A percentile compares a stretch with the other conserved stretches of the same genome.
phyloP scores from a whole-genome alignment of 2,113 vertebrate genomes.

The Heterocephalus glaber region DNA sequence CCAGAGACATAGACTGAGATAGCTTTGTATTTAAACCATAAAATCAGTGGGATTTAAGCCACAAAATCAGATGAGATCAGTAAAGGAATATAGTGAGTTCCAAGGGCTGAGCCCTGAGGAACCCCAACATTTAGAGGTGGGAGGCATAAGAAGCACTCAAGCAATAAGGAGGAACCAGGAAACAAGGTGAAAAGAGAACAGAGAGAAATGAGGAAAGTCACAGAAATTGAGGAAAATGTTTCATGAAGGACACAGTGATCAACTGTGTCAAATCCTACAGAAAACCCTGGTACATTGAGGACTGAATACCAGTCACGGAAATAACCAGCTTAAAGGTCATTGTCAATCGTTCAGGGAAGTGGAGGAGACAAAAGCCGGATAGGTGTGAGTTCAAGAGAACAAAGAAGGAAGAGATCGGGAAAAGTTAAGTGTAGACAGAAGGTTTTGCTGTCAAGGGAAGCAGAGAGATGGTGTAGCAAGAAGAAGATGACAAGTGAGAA shows the following conservation, averaged over 20 bases:
- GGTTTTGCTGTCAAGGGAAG: not conserved
- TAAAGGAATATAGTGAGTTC: not conserved
- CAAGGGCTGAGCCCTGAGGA: not conserved
- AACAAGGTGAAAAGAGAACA: not conserved
- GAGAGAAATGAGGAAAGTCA: not conserved
- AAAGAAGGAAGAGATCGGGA: not conserved
- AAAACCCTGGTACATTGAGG: not conserved
- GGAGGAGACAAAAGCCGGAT: not conserved
- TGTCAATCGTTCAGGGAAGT: not conserved
- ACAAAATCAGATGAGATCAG: not conserved
- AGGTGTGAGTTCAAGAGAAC: not conserved
- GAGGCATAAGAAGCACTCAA: not conserved
- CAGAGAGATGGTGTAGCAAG: not conserved
- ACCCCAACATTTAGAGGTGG: not conserved
- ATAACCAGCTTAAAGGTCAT: not conserved
- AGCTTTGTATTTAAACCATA: not conserved
- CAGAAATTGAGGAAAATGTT: not conserved
- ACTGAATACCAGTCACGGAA: not conserved
- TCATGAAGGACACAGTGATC: not conserved
- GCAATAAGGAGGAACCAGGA: not conserved
- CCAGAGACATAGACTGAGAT: not conserved
- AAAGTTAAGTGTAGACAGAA: too few species aligned
- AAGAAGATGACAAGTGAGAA: not conserved
- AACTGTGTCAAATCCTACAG: not conserved
- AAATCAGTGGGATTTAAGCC: not conserved